Base-by-base conservation (phyloP, 2,888 invertebrate species). In the Laspeyria flexula region DNA sequence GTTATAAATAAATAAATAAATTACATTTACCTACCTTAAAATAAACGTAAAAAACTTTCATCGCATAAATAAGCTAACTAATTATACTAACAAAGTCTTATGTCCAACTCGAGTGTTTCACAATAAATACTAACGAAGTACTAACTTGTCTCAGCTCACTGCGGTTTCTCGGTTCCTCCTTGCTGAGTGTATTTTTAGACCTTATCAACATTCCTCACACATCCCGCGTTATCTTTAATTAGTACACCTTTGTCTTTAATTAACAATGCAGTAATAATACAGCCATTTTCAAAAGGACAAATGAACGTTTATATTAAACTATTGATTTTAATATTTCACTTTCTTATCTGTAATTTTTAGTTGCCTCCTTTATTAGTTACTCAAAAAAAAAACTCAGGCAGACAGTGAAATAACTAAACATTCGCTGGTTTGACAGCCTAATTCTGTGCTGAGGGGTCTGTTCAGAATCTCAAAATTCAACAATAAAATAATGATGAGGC, bases 61-160 rank as follows among this genome's bases (percentile, higher is more conserved):
- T n/a, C n/a, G n/a, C n/a, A n/a, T n/a, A n/a, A n/a, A n/a, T n/a
- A n/a, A n/a, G n/a, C n/a, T n/a, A n/a, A n/a, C n/a, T n/a, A n/a
- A n/a, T n/a, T n/a, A n/a, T n/a, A n/a, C n/a, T n/a, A n/a, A n/a
- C n/a, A n/a, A n/a, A 21, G 5, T 21, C 21, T 21, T 21, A 21
- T 3, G 3, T 21, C 3, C 2, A 21, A 25, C 9, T 7, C 9
- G 5, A 25, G 25, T 25, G 5, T 5, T n/a, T 23, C 70, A 86
- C 81, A 84, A 86, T 83, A 81, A 76, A 78, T 78, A 73, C 81
- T 86, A 87, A 87, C 73, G 86, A 86, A 82, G 76, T 40, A 23
- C 15, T 12, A 44, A 30, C 11, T 44, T 25, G 39, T 30, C 38
- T 45, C 73, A 64, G 61, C 58, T 61, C 53, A 43, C 71, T 76